Evolutionary conservation across 2,888 invertebrate genomes (phyloP), one percentile per base, ranked within the genome.

Genomic region (Athalia circularis): DNA sequence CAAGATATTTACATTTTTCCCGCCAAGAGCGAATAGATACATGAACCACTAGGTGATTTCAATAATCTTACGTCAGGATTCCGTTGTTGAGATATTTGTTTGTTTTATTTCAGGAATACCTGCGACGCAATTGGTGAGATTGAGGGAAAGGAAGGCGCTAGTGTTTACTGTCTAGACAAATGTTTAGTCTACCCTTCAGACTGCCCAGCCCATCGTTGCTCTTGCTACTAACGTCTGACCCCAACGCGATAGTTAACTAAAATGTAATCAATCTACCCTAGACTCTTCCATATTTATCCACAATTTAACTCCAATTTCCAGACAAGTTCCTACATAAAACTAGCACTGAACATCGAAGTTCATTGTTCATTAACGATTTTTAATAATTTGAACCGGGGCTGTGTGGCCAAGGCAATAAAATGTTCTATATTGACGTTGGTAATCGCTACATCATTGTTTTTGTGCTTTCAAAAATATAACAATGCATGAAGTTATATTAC

Each of bases 91-190:
- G 77, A 15, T 47, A 79, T 45, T 45, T 48, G n/a, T 81, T 48
- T 65, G 43, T 64, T 79, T 79, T 5, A 84, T 89, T 92, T 11
- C 90, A 97, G 97, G 77, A 93, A 94, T 87, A 93, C 93, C n/a
- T 97, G 97, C 88, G 95, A 95, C 80, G 96, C 96, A 0, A 91
- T 96, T 47, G 97, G 97, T 1, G 95, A 96, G 85, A 88, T 95
- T 80, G 93, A 92, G 83, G 95, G 95, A 8, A 92, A 92, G 64
- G 92, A 93, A 0, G 96, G 96, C 6, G 96, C 96, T 0, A 96
- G 96, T 85, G 94, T 95, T 47, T 95, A 96, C 88, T 97, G 97
- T 88, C 94, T 96, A 93, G 96, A 97, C 89, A 93, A 95, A 85
- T 97, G 97, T 90, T 93, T 97, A 82, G 94, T 95, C 65, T 95